These are phyloP conservation scores for Egretta garzetta DNA, from an alignment of 2,113 vertebrate species.

Conservation along the genomic window DNA sequence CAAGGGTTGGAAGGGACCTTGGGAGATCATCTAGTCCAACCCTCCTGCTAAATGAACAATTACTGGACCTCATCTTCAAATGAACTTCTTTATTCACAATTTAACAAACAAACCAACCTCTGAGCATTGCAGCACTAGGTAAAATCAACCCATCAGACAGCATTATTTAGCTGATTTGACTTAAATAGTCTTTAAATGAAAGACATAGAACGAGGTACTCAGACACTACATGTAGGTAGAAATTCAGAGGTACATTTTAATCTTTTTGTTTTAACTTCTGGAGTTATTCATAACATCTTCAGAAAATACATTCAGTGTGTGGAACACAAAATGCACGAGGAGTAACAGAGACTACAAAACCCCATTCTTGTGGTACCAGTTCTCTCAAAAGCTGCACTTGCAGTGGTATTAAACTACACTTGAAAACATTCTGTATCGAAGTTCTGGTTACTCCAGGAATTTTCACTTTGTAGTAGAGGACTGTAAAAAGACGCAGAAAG, in stretches of 20 bases:
- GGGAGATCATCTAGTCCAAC: too few relatives aligned
- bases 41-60: too few relatives aligned
- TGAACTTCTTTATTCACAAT: too few relatives aligned
- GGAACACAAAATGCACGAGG: accelerated
- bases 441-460: neutral
- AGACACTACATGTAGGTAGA: neutral
- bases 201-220: neutral
- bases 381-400: neutral
- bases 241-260: neutral
- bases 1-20: too few relatives aligned
- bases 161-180: neutral
- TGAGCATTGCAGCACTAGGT: too few relatives aligned
- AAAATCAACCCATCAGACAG: too few relatives aligned
- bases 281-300: neutral
- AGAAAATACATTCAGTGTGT: neutral
- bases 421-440: neutral
- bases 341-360: neutral
- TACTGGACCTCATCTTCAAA: too few relatives aligned
- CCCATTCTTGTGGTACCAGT: neutral
- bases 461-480: neutral
- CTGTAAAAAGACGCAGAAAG: neutral
- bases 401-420: neutral
- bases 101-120: too few relatives aligned
- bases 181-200: constrained; percentile 42
- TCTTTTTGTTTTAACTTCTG: neutral